Evolutionary conservation across 1,140 invertebrate genomes (phyloP), one percentile per base, ranked within the genome.

Genomic region (Drosophila sp.): DNA sequence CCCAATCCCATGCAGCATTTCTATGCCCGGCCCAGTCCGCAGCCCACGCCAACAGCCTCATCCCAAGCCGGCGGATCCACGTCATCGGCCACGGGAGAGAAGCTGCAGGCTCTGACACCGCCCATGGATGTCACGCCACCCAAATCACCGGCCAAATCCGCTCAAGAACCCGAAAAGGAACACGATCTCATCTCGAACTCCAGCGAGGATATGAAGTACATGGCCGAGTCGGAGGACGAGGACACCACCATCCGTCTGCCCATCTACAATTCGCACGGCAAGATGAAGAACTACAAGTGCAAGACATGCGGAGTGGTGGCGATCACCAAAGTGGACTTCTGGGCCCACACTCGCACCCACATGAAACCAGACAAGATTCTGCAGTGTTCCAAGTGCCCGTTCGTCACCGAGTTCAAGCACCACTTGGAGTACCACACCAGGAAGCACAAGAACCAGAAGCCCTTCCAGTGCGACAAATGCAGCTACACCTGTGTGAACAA

Each of bases 361-460:
- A 99, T 99, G 70, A 98, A 98, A 76, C 94, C 95, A 0, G 98
- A 99, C 67, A 99, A 98, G 90, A 93, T 98, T 65, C 93, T 99
- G 1, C 95, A 95, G 33, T 99, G 99, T 82, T 95, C 96, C 0
- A 95, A 96, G 79, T 99, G 99, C 91, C 96, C 97, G 0, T 99
- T 99, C 91, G 98, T 99, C 0, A 99, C 99, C 0, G 98, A 99
- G 90, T 98, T 98, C 93, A 99, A 99, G 83, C 99, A 99, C 91
- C 99, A 99, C 83, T 92, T 99, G 10, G 98, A 99, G 84, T 99
- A 99, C 89, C 99, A 99, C 92, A 94, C 99, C 79, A 94, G 97
- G 5, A 99, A 99, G 91, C 99, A 99, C 92, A 95, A 96, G 78
- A 98, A 98, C 5, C 97, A 96, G 0, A 99, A 99, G 86, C 99